phyloP scores from a whole-genome alignment of 2,113 vertebrate genomes.

The Tragelaphus buxtoni region DNA sequence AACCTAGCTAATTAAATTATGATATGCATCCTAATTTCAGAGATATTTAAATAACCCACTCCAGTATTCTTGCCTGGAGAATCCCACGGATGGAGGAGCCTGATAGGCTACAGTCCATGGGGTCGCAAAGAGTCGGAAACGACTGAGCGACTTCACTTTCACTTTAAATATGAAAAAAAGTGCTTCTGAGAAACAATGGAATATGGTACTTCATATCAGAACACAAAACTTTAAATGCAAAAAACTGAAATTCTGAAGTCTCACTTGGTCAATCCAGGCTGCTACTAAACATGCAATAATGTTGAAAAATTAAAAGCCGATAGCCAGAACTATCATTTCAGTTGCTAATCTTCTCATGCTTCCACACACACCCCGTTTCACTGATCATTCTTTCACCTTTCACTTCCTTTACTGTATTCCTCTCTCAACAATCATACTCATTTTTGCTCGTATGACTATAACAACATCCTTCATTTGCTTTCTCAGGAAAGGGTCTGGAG shows the following conservation, averaged over 20 bases:
- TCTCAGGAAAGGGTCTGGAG: background rate
- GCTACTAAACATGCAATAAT: background rate
- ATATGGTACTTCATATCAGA: background rate
- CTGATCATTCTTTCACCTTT: background rate
- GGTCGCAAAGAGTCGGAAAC: too few species aligned
- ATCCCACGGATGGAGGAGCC: too few species aligned
- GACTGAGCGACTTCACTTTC: too few species aligned
- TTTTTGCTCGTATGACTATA: constrained; percentile 1
- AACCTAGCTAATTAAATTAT: background rate
- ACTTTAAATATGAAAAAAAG: constrained; percentile 3
- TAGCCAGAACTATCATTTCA: background rate
- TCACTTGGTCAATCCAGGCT: background rate
- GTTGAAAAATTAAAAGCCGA: constrained; percentile 33
- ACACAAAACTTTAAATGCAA: background rate
- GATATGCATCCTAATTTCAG: background rate
- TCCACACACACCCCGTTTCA: background rate
- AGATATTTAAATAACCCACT: background rate
- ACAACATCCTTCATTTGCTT: constrained; percentile 10
- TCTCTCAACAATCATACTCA: constrained; percentile 5
- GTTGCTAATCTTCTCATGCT: background rate
- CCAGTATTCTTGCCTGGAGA: too few species aligned
- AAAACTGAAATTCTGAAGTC: background rate
- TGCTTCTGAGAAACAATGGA: background rate
- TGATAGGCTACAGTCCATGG: too few species aligned
- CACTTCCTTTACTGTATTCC: background rate